phyloP scores from a whole-genome alignment of 2,113 vertebrate genomes.

The Lota lota region DNA sequence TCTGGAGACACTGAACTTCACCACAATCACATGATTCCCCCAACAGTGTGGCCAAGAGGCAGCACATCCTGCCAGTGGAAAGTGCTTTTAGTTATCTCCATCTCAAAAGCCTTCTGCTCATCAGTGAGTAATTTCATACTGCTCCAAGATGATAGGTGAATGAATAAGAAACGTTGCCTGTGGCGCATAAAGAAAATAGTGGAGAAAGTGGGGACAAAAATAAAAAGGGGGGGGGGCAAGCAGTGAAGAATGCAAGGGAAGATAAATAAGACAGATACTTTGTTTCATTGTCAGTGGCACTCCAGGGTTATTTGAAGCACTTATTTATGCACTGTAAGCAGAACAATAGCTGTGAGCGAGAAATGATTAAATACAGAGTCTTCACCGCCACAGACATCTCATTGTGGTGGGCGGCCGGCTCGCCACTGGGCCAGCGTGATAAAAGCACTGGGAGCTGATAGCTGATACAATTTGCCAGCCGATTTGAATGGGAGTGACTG shows the following conservation, averaged over 20 bases:
- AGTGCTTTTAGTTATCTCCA: slow-evolving; percentile 68
- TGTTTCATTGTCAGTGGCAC: slow-evolving; percentile 96
- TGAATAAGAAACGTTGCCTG: slow-evolving; percentile 82
- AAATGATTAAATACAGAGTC: slow-evolving; percentile 98
- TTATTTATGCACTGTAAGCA: slow-evolving; percentile 99
- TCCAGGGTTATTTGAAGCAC: slow-evolving; percentile 92
- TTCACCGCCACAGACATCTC: slow-evolving; percentile 88
- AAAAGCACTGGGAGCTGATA: slow-evolving; percentile 99
- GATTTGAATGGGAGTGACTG: slow-evolving; percentile 82
- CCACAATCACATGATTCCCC: slow-evolving; percentile 37
- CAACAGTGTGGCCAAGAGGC: slow-evolving; percentile 63
- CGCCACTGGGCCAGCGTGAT: slow-evolving; percentile 96
- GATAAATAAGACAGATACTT: slow-evolving; percentile 95
- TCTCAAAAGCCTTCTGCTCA: slow-evolving; percentile 78
- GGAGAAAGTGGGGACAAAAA: slow-evolving; percentile 70
- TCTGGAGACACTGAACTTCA: slow-evolving; percentile 23
- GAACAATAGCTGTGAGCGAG: slow-evolving; percentile 91
- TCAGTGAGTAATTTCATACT: slow-evolving; percentile 81
- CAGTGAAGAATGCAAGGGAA: slow-evolving; percentile 82
- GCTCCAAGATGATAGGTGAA: slow-evolving; percentile 81
- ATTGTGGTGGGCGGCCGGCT: slow-evolving; percentile 87
- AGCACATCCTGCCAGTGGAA: slow-evolving; percentile 64
- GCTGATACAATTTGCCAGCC: slow-evolving; percentile 96
- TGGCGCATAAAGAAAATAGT: slow-evolving; percentile 80
- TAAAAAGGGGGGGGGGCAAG: slow-evolving; percentile 62